Evolutionary conservation across 1,140 invertebrate species (phyloP), one percentile per base, ranked within the genome.

Genomic region (Diplogasteroides magnus): DNA sequence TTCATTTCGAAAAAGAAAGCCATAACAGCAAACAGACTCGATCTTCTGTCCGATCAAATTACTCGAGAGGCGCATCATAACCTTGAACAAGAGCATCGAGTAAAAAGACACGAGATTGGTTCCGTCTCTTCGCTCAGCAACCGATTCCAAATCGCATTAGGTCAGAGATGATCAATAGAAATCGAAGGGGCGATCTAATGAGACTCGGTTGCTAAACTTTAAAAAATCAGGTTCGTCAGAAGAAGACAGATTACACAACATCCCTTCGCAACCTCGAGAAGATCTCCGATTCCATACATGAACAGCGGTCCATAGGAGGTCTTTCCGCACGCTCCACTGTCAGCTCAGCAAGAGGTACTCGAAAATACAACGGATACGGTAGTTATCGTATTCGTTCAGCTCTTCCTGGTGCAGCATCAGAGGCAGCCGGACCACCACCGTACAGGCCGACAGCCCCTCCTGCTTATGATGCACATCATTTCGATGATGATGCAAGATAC

Each of bases 201-300:
- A n/a, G n/a, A n/a, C n/a, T n/a, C n/a, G n/a, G n/a, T n/a, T n/a
- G n/a, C 37, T 48, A 6, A 48, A 48, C 28, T 29, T 14, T 29
- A 6, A n/a, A 14, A 61, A 66, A 28, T 15, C 57, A 68, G 66
- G 70, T 72, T 15, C 70, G 70, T 15, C 78, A 79, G 66, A 79
- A 79, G 75, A 79, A 79, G 56, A 61, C 58, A 31, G 78, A 79
- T 55, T 79, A 79, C 70, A 80, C 71, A 13, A 77, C 72, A 15
- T 80, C 78, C n/a, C 64, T 79, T 13, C 27, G 75, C n/a, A 79
- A 79, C 68, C 61, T 79, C 32, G 78, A 79, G 61, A 61, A 63
- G 25, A 79, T 79, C 31, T 78, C 75, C 29, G 77, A 79, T 19
- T 73, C 77, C 26, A 79, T 79, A 26, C 78, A 79, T 55, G 78